These are phyloP conservation scores for Blastomussa wellsi DNA, from an alignment of 92 coral and sea anemone species.

Conservation along the genomic window DNA sequence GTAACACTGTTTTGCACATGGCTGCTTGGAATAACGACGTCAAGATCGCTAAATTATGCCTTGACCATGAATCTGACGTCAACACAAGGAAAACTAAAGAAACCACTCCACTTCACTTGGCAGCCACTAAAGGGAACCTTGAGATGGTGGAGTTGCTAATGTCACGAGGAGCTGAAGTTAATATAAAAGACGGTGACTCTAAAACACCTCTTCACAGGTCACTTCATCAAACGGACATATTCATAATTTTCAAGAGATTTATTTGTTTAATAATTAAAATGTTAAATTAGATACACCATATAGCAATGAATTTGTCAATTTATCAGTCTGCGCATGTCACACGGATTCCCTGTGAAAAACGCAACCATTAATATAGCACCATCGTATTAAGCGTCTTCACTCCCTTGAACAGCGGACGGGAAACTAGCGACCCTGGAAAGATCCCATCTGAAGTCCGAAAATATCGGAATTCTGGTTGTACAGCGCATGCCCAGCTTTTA, in stretches of 20 bases:
- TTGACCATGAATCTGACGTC: slow-evolving; percentile 61
- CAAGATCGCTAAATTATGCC: slow-evolving; percentile 45
- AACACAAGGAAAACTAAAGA: slow-evolving; percentile 32
- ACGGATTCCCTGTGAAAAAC: too few species aligned
- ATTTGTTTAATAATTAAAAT: background rate
- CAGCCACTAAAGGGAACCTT: slow-evolving; percentile 60
- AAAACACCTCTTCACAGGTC: slow-evolving; percentile 76
- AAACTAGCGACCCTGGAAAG: too few species aligned
- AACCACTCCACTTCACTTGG: slow-evolving; percentile 63
- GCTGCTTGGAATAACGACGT: slow-evolving; percentile 55
- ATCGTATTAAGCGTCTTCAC: too few species aligned
- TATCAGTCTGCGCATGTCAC: too few species aligned
- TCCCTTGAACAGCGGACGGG: too few species aligned
- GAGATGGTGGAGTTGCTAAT: slow-evolving; percentile 57
- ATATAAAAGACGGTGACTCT: slow-evolving; percentile 52
- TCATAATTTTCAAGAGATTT: background rate
- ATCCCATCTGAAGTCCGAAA: too few species aligned
- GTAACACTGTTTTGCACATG: slow-evolving; percentile 60
- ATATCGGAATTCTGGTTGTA: too few species aligned
- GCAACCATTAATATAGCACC: too few species aligned
- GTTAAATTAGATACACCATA: too few species aligned
- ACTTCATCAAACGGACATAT: background rate
- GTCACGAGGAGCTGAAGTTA: slow-evolving; percentile 55
- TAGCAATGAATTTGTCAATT: background rate
- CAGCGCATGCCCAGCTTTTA: too few species aligned